Percentiles rank a stretch among this genome's conserved stretches.
These are phyloP conservation scores for Parambassis ranga DNA, from an alignment of 2,797 vertebrate species.

Conservation along the genomic window DNA sequence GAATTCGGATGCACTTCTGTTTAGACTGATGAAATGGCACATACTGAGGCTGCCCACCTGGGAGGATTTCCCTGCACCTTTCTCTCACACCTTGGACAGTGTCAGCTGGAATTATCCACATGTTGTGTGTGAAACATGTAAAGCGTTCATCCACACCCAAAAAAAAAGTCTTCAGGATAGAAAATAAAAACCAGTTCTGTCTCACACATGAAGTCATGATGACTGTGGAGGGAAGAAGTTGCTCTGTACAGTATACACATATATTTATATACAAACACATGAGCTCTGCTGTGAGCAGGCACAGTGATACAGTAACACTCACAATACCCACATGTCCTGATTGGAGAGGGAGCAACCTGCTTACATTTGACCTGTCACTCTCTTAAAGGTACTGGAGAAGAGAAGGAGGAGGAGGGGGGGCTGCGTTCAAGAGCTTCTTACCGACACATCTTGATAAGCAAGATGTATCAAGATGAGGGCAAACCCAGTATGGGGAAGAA, in stretches of 20 bases:
- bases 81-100: no score
- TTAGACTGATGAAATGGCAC: not conserved
- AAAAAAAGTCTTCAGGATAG: not conserved
- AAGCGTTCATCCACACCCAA: not conserved
- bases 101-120: not conserved
- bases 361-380: not conserved
- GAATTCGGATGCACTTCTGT: not conserved
- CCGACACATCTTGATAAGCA: not conserved
- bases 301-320: slow-evolving; percentile 42
- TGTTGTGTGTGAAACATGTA: slow-evolving; percentile 2
- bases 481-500: not conserved
- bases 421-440: not conserved
- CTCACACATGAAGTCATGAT: slow-evolving; percentile 13
- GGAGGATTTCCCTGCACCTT: slow-evolving; percentile 12
- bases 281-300: slow-evolving; percentile 51
- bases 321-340: slow-evolving; percentile 11
- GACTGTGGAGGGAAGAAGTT: slow-evolving; percentile 21
- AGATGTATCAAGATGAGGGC: not conserved
- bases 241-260: slow-evolving; percentile 54
- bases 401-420: not conserved
- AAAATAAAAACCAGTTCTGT: slow-evolving; percentile 10
- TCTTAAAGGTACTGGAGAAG: not conserved
- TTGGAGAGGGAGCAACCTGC: not conserved
- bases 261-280: slow-evolving; percentile 51
- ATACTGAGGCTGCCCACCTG: slow-evolving; percentile 5